A percentile compares a stretch with the other conserved stretches of the same genome.
Conservation (phyloP, 2,797 vertebrate species). For the Notamacropus eugenii region DNA sequence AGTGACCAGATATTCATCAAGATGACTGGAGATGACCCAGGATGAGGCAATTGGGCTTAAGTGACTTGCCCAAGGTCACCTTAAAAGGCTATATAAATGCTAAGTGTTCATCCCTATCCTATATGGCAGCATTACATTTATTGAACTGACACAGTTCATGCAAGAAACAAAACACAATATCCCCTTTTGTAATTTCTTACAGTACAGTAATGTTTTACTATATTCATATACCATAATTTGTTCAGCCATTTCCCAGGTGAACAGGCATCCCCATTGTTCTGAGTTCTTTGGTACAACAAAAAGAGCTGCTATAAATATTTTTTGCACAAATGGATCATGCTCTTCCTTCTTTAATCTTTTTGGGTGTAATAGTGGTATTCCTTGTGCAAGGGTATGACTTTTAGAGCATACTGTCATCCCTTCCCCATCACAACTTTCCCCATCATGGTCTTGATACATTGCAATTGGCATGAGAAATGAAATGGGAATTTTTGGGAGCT, state of each 20-base stretch:
- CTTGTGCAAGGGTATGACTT: neutral
- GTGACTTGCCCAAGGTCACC: too few relatives aligned
- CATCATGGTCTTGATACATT: too few relatives aligned
- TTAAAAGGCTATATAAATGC: neutral
- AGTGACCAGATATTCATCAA: too few relatives aligned
- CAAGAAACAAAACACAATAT: neutral
- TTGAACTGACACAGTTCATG: neutral
- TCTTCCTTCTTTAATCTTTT: neutral
- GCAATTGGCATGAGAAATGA: neutral
- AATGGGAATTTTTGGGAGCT: neutral
- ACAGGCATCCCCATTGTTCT: neutral
- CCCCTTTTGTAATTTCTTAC: neutral
- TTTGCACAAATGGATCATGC: neutral
- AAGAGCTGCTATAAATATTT: neutral
- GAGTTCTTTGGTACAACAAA: neutral
- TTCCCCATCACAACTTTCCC: too few relatives aligned
- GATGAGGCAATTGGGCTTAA: too few relatives aligned
- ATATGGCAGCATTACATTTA: neutral
- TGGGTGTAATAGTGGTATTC: neutral
- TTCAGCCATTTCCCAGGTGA: neutral
- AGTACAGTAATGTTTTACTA: neutral
- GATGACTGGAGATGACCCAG: too few relatives aligned
- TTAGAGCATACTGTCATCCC: neutral
- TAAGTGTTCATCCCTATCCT: neutral
- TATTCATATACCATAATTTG: neutral